Evolutionary conservation across 2,888 invertebrate genomes (phyloP), one percentile per base, ranked within the genome.

Genomic region (Bembecia ichneumoniformis): DNA sequence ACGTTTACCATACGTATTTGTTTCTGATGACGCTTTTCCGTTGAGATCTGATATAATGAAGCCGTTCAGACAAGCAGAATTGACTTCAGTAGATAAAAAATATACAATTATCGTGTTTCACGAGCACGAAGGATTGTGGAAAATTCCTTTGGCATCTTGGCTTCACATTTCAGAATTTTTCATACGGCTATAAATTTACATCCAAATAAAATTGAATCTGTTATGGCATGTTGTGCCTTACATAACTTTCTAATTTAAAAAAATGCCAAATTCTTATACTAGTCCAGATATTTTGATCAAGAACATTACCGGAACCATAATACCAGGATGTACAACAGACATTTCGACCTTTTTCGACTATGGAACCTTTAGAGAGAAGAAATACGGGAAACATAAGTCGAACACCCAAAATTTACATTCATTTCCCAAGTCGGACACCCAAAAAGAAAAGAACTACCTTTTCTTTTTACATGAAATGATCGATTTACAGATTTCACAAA

Each of bases 201-300:
- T 36, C 20, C 47, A 36, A 36, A 47, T 36, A 47, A 35, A 36
- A 47, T 47, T 47, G 47, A 36, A 36, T 47, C 36, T 15, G 40
- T 47, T 34, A 34, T 47, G 15, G 47, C 47, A 47, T 36, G 16
- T 36, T 47, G 47, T 47, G 47, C 47, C 14, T 47, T 40, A 17
- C 47, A 47, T 47, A 47, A 47, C 36, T 47, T 28, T 47, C 36
- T 47, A 36, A 47, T 47, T n/a, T 35, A 36, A 15, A 47, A 36
- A 36, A 47, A 15, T 36, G 47, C 47, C 36, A 36, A 35, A 47
- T 36, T 47, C 47, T 36, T 47, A 47, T 36, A 36, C 47, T 47
- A 35, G 15, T 47, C 36, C 47, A 47, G 47, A 47, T 36, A 15
- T 17, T 35, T 47, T 47, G 15, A 34, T 28, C 16, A 14, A 34